These are phyloP conservation scores for Oryctolagus cuniculus DNA, from an alignment of 2,113 vertebrate species.

Conservation along the genomic window mOryCun1.1 NC_091451.1:29829001-29829500, in stretches of 20 bases:
- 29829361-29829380: background rate
- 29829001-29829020: conserved; percentile 70
- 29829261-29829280: conserved; percentile 43
- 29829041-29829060: conserved; percentile 77
- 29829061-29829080: conserved; percentile 14
- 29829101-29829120: conserved; percentile 66
- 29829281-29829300: background rate
- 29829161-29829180: conserved; percentile 7
- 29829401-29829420: background rate
- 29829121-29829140: conserved; percentile 31
- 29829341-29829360: background rate
- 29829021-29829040: conserved; percentile 69
- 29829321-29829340: background rate
- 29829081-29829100: conserved; percentile 27
- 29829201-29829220: background rate
- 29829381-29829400: background rate
- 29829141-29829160: background rate
- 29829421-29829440: background rate
- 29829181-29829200: background rate
- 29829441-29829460: background rate
- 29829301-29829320: background rate
- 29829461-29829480: background rate
- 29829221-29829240: background rate
- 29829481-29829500: background rate
- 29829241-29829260: background rate